phyloP scores from a whole-genome alignment of 2,888 invertebrate genomes.

The Leistus spinibarbis region DNA sequence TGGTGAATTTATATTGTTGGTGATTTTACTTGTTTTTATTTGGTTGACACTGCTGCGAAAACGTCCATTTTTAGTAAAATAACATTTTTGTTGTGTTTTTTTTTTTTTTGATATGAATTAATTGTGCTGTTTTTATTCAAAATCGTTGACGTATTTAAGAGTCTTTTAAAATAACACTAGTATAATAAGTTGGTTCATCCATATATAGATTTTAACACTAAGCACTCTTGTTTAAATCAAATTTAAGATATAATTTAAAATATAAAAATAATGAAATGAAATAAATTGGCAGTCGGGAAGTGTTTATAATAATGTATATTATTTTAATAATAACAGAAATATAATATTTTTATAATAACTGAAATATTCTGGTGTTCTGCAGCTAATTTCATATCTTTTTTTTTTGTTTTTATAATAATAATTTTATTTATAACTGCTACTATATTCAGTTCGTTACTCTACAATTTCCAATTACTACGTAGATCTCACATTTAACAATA shows the following conservation, averaged over 20 bases:
- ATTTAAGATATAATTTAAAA: background rate
- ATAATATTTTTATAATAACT: conserved; percentile 44
- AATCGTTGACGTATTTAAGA: conserved; percentile 49
- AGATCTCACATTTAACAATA: conserved; percentile 56
- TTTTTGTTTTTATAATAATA: conserved; percentile 27
- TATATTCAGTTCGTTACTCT: conserved; percentile 38
- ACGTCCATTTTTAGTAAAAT: conserved; percentile 1
- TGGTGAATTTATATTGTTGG: background rate
- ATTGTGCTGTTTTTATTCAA: conserved; percentile 48
- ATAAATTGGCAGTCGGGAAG: conserved; percentile 54
- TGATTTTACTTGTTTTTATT: background rate
- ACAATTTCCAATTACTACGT: conserved; percentile 53
- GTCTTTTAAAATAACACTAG: conserved; percentile 51
- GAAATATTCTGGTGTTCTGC: conserved; percentile 38
- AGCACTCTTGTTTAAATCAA: conserved; percentile 47
- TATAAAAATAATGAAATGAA: conserved; percentile 42
- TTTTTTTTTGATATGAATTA: conserved; percentile 53
- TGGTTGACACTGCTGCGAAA: conserved; percentile 20
- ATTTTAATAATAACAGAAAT: conserved; percentile 42
- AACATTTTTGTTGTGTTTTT: conserved; percentile 3
- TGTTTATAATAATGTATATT: conserved; percentile 44
- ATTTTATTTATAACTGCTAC: conserved; percentile 43
- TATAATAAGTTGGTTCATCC: conserved; percentile 16
- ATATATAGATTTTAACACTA: conserved; percentile 50
- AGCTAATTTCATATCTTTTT: conserved; percentile 34